A percentile compares a stretch with the other conserved stretches of the same genome.
Conservation (phyloP, 2,797 vertebrate species). For the Enteromius viviparus region DNA sequence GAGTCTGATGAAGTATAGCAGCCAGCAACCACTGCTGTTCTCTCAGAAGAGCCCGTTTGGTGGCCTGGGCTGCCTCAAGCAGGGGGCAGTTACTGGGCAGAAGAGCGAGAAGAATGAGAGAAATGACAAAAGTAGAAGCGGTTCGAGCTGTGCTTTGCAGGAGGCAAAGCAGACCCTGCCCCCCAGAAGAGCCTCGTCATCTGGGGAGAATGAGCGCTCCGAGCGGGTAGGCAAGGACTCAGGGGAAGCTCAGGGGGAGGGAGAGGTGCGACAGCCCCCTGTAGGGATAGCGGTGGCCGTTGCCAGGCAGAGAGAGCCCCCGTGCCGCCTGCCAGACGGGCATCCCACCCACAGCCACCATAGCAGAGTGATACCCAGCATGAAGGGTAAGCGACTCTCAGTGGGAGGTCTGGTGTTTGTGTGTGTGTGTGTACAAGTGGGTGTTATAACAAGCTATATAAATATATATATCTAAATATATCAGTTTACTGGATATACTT, state of each 20-base stretch:
- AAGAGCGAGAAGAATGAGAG: constrained; percentile 71
- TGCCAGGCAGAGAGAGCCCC: constrained; percentile 86
- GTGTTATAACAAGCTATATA: constrained; percentile 50
- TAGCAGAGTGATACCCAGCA: constrained; percentile 77
- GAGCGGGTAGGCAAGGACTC: constrained; percentile 70
- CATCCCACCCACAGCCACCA: constrained; percentile 79
- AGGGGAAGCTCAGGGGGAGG: constrained; percentile 78
- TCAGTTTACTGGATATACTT: constrained; percentile 46
- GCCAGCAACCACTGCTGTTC: constrained; percentile 85
- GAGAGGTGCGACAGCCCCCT: constrained; percentile 92
- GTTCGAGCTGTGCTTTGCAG: constrained; percentile 79
- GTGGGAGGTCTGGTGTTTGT: constrained; percentile 59
- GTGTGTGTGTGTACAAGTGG: constrained; percentile 48
- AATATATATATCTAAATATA: constrained; percentile 1
- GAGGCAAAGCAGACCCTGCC: constrained; percentile 78
- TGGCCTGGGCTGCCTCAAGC: constrained; percentile 87
- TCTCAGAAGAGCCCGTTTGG: constrained; percentile 90
- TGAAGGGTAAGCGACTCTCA: constrained; percentile 79
- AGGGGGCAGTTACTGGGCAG: constrained; percentile 78
- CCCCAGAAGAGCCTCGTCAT: constrained; percentile 77
- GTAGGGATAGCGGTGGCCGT: constrained; percentile 94
- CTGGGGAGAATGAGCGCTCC: constrained; percentile 83
- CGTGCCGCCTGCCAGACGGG: constrained; percentile 81
- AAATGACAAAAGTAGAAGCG: constrained; percentile 69
- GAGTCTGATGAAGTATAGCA: constrained; percentile 93